phyloP scores from a whole-genome alignment of 2,888 invertebrate genomes.

The Drosophila diplacantha region DNA sequence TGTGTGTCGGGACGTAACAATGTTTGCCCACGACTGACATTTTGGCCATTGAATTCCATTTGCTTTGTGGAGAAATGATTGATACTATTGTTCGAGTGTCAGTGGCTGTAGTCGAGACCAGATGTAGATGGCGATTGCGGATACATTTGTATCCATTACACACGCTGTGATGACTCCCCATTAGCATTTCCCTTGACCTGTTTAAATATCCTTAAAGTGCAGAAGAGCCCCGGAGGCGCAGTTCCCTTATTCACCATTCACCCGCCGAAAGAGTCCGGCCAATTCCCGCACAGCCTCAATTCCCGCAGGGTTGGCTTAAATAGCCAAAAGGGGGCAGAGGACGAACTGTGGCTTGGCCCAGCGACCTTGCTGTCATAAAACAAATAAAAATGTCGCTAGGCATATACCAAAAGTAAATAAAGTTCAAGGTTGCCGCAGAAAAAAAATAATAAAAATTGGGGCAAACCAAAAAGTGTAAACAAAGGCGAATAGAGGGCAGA shows the following conservation, averaged over 20 bases:
- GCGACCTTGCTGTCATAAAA: conserved; percentile 58
- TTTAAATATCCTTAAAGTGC: conserved; percentile 33
- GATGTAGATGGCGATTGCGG: conserved; percentile 1
- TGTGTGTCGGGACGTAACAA: conserved; percentile 9
- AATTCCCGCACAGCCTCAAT: conserved; percentile 38
- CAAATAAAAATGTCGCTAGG: conserved; percentile 60
- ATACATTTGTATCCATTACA: conserved; percentile 19
- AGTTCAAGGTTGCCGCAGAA: conserved; percentile 51
- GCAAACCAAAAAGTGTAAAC: conserved; percentile 39
- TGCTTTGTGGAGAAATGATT: conserved; percentile 21
- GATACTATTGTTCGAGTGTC: conserved; percentile 22
- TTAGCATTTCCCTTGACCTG: conserved; percentile 25
- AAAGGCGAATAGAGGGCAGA: conserved; percentile 32
- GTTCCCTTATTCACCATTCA: background rate
- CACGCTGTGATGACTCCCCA: conserved; percentile 1
- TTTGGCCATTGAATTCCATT: conserved; percentile 30
- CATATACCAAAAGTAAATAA: conserved; percentile 51
- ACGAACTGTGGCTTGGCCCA: conserved; percentile 42
- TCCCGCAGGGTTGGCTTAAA: conserved; percentile 61
- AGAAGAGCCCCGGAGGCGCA: conserved; percentile 11
- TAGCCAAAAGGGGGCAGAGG: conserved; percentile 29
- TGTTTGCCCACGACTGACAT: conserved; percentile 27
- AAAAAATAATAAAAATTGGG: conserved; percentile 9
- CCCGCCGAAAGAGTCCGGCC: background rate
- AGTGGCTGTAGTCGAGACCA: background rate